Evolutionary conservation across 92 coral and sea anemone species (phyloP).

Genomic region (Actinostola sp.): DNA sequence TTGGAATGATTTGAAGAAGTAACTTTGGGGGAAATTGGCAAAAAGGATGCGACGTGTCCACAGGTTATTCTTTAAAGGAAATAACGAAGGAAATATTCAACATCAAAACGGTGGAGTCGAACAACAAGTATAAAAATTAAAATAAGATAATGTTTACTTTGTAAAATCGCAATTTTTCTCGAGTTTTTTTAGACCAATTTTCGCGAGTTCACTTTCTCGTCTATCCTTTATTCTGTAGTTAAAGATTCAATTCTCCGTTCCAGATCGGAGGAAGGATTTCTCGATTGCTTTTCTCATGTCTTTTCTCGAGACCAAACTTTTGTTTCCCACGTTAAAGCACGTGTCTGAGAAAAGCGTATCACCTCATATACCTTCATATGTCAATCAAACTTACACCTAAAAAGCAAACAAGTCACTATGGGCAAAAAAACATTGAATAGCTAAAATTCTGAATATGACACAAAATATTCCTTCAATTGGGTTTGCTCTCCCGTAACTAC

Average conservation of each 20-base stretch:
- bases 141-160: neutral
- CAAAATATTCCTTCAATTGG: neutral
- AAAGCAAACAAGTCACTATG: slow-evolving; percentile 19
- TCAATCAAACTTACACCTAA: slow-evolving; percentile 27
- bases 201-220: neutral
- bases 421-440: slow-evolving; percentile 2
- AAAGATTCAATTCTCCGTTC: too few species aligned
- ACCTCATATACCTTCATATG: slow-evolving; percentile 20
- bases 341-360: slow-evolving; percentile 15
- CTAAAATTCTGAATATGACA: neutral
- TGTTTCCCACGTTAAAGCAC: slow-evolving; percentile 29
- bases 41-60: too few species aligned
- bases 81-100: too few species aligned
- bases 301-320: slow-evolving; percentile 4
- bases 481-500: too few species aligned
- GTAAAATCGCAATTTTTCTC: neutral
- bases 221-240: neutral
- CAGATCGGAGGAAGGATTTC: neutral
- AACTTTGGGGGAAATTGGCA: too few species aligned
- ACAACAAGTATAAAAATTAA: neutral
- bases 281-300: neutral
- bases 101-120: neutral
- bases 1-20: too few species aligned
- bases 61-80: too few species aligned
- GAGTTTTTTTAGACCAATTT: neutral